These are phyloP conservation scores for Gephyroberyx darwinii DNA, from an alignment of 2,797 vertebrate genomes.

Conservation along the genomic window DNA sequence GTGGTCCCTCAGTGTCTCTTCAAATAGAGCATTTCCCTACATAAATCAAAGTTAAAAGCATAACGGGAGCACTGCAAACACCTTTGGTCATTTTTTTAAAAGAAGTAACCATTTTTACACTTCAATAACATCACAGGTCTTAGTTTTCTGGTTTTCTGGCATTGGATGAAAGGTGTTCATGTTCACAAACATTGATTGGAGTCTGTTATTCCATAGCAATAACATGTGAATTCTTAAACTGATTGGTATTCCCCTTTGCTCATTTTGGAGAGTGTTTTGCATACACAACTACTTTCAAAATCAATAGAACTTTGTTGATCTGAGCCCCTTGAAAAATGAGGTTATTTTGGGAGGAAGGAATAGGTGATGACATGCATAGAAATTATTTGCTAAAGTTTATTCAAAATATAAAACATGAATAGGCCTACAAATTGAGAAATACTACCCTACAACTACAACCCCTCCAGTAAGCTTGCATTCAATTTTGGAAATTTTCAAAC, in stretches of 20 bases:
- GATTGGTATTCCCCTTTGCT: slow-evolving; percentile 39
- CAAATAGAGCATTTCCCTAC: not conserved
- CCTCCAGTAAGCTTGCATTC: not conserved
- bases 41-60: slow-evolving; percentile 1
- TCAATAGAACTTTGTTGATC: slow-evolving; percentile 52
- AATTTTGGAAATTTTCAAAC: not conserved
- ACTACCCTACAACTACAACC: not conserved
- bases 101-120: no score
- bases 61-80: not conserved
- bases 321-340: slow-evolving; percentile 38
- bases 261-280: slow-evolving; percentile 31
- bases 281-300: slow-evolving; percentile 51
- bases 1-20: slow-evolving; percentile 3
- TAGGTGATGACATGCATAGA: slow-evolving; percentile 19
- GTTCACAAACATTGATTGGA: not conserved
- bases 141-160: slow-evolving; percentile 1
- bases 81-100: slow-evolving; percentile 37
- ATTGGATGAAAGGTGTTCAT: slow-evolving; percentile 11
- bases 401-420: slow-evolving; percentile 17
- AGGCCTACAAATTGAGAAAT: not conserved
- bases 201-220: not conserved
- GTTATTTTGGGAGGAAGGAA: slow-evolving; percentile 30
- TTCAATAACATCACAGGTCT: not conserved
- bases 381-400: slow-evolving; percentile 31
- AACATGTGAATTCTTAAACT: slow-evolving; percentile 12